Percentiles rank a stretch among this genome's conserved stretches.
Evolutionary conservation across 2,113 vertebrate species (phyloP).

Genomic region (Apus apus): DNA sequence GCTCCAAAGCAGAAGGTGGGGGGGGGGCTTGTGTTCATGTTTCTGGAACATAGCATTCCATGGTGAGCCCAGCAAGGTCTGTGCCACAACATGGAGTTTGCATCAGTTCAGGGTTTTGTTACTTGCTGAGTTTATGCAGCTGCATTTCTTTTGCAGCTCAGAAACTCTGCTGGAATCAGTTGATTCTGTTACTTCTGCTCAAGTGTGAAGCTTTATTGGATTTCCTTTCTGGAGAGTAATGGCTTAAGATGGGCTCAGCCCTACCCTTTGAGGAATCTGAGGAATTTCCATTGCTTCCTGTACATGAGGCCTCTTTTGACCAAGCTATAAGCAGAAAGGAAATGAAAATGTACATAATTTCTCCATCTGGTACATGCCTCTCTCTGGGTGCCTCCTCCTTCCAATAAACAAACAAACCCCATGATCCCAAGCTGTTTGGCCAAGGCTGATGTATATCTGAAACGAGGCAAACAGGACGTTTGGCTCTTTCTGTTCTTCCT

Average conservation of each 20-base stretch:
- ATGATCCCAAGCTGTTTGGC: not conserved
- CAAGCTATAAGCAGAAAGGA: slow-evolving; percentile 63
- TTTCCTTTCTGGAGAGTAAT: slow-evolving; percentile 62
- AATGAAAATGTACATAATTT: slow-evolving; percentile 56
- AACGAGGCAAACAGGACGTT: not conserved
- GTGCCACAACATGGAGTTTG: accelerated
- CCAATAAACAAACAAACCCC: slow-evolving; percentile 32
- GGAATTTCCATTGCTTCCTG: slow-evolving; percentile 76
- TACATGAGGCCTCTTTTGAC: slow-evolving; percentile 55
- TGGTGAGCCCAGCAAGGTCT: not conserved
- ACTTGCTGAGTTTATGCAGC: not conserved
- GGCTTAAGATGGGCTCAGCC: slow-evolving; percentile 57
- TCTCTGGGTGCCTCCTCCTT: not conserved
- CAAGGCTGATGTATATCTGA: not conserved
- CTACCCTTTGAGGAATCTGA: slow-evolving; percentile 65
- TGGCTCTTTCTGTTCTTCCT: not conserved
- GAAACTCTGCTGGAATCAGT: not conserved
- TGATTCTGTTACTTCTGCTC: not conserved
- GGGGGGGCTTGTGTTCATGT: accelerated
- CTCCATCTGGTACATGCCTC: slow-evolving; percentile 37
- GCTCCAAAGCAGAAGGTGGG: not conserved
- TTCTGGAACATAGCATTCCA: not conserved
- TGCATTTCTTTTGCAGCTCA: not conserved
- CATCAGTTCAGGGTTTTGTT: not conserved
- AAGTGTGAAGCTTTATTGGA: slow-evolving; percentile 43